Conservation (phyloP, 2,888 invertebrate species). For the Tuberolachnus salignus region DNA sequence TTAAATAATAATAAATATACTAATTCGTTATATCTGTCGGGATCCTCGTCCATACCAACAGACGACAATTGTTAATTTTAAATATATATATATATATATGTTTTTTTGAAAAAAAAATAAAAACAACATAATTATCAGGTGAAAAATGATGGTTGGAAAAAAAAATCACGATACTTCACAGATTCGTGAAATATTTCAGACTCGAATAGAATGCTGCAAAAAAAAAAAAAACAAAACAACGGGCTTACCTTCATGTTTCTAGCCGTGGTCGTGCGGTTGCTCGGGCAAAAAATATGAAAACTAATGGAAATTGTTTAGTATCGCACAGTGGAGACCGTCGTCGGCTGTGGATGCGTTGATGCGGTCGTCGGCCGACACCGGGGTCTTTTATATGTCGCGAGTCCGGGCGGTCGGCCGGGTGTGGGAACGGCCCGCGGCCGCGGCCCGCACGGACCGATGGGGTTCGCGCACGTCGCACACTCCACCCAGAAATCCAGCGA, state of each 20-base stretch:
- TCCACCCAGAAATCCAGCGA: slow-evolving; percentile 2
- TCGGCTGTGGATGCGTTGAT: slow-evolving; percentile 27
- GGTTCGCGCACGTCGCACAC: neutral
- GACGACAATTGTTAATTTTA: no score
- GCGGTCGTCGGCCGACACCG: neutral
- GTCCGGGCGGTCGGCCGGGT: neutral
- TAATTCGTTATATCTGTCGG: no score
- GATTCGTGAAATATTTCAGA: no score
- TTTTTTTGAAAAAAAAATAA: no score
- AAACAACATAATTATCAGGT: no score
- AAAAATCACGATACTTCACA: no score
- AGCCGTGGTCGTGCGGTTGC: neutral
- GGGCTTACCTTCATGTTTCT: slow-evolving; percentile 50
- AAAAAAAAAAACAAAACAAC: no score
- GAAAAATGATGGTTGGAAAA: no score
- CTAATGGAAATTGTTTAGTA: neutral
- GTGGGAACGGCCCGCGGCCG: neutral
- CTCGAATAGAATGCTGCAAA: no score
- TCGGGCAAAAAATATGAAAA: slow-evolving; percentile 5
- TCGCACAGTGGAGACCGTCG: slow-evolving; percentile 28
- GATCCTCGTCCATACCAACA: no score
- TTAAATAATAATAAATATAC: no score
- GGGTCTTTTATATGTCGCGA: slow-evolving; percentile 16
- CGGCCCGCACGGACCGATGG: neutral
- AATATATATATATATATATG: no score